These are phyloP conservation scores for Varanus komodoensis DNA, from an alignment of 2,113 vertebrate genomes.

Conservation along the genomic window DNA sequence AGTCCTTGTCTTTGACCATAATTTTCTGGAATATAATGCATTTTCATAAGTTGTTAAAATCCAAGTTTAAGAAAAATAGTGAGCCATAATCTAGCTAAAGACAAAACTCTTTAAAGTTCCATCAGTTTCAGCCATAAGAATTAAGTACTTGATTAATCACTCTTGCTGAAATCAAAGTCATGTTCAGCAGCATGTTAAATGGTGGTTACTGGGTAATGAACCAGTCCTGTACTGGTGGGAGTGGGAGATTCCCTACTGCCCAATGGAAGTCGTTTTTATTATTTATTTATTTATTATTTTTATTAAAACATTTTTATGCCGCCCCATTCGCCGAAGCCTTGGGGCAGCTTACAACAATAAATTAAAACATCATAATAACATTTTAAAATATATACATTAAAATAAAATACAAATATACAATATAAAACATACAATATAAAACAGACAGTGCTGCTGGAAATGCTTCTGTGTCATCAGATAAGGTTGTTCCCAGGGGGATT, in stretches of 20 bases:
- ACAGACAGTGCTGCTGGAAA: neutral
- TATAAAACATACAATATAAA: too few species aligned
- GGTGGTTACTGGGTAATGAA: neutral
- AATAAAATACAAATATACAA: too few species aligned
- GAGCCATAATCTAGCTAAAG: neutral
- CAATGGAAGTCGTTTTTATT: too few species aligned
- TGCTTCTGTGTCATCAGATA: neutral
- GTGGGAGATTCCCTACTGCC: neutral
- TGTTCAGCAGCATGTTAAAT: neutral
- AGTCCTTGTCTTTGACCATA: too few species aligned
- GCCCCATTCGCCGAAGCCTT: too few species aligned
- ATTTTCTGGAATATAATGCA: neutral
- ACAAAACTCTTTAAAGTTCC: neutral
- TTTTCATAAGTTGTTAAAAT: neutral
- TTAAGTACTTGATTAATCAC: neutral
- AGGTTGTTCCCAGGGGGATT: neutral
- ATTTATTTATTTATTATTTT: too few species aligned
- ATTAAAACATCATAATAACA: too few species aligned
- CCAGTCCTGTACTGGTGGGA: neutral
- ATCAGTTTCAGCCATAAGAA: neutral
- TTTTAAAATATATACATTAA: too few species aligned
- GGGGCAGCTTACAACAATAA: too few species aligned
- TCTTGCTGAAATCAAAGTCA: neutral
- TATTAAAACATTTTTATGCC: too few species aligned
- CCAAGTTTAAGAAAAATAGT: neutral